phyloP scores from a whole-genome alignment of 2,113 vertebrate species.

The Psammodynastes pulverulentus region DNA sequence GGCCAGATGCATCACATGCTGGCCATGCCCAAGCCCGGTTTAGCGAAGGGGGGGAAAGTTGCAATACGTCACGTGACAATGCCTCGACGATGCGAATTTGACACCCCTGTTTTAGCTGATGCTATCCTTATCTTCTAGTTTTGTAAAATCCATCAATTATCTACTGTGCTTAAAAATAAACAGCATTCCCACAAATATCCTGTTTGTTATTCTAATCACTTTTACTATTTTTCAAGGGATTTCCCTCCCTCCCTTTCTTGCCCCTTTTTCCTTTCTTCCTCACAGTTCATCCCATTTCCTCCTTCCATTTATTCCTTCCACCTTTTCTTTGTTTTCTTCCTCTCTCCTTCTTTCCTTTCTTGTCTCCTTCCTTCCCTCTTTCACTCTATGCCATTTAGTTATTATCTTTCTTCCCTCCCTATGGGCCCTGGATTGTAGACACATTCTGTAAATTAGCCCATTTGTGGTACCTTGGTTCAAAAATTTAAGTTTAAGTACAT shows the following conservation, averaged over 20 bases:
- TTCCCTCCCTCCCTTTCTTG: background rate
- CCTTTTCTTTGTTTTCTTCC: too few relatives aligned
- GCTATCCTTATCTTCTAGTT: too few relatives aligned
- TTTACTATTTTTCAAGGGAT: background rate
- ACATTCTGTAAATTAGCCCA: background rate
- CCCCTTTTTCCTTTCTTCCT: background rate
- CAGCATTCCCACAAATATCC: background rate
- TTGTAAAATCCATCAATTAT: too few relatives aligned
- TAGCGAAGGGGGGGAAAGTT: too few relatives aligned
- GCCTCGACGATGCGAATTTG: too few relatives aligned
- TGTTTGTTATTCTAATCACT: background rate
- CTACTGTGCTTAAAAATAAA: background rate
- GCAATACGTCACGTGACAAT: too few relatives aligned
- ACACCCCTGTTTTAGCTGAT: too few relatives aligned
- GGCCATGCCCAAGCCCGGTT: too few relatives aligned
- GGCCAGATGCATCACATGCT: too few relatives aligned
- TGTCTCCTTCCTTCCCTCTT: background rate
- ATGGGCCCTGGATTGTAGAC: background rate
- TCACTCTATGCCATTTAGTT: too few relatives aligned
- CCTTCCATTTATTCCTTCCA: background rate
- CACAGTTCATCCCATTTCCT: too few relatives aligned
- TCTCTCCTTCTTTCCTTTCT: too few relatives aligned
- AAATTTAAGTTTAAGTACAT: background rate
- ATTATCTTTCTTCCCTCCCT: background rate
- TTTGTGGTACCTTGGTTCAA: background rate